A percentile compares a stretch with the other conserved stretches of the same genome.
Conservation (phyloP, 2,113 vertebrate genomes). For the Chionodraco myersi region DNA sequence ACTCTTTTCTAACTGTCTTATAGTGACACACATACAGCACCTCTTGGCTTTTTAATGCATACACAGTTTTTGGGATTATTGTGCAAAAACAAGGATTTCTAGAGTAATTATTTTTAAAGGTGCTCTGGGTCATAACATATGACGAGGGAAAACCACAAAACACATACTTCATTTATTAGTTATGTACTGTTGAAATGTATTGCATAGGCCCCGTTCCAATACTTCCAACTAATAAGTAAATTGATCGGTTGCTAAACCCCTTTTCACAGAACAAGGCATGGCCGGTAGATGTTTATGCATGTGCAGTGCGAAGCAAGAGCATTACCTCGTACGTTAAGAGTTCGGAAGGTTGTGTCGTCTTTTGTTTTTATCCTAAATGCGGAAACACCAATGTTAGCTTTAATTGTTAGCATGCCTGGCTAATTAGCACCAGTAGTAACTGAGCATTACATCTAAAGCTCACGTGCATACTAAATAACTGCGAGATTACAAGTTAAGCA, state of each 20-base stretch:
- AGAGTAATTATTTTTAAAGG: neutral
- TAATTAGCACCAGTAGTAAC: neutral
- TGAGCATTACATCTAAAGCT: neutral
- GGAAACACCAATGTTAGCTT: neutral
- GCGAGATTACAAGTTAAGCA: neutral
- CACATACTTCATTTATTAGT: constrained; percentile 8
- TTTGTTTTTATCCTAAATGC: neutral
- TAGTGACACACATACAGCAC: neutral
- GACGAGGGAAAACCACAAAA: constrained; percentile 32
- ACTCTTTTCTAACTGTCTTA: constrained; percentile 15
- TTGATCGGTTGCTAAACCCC: constrained; percentile 9
- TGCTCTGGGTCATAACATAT: constrained; percentile 9
- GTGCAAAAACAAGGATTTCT: constrained; percentile 12
- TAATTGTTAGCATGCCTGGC: neutral
- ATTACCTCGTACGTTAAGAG: neutral
- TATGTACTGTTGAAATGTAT: constrained; percentile 16
- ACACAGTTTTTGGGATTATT: constrained; percentile 1
- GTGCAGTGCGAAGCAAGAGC: neutral
- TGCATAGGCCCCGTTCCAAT: constrained; percentile 51
- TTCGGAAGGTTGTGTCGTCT: neutral
- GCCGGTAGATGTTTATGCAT: neutral
- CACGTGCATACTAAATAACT: neutral
- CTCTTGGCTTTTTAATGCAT: constrained; percentile 15
- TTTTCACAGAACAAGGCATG: neutral
- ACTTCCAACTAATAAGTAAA: constrained; percentile 16